Evolutionary conservation across 2,797 vertebrate genomes (phyloP).

Genomic region (Muscicapa striata): DNA sequence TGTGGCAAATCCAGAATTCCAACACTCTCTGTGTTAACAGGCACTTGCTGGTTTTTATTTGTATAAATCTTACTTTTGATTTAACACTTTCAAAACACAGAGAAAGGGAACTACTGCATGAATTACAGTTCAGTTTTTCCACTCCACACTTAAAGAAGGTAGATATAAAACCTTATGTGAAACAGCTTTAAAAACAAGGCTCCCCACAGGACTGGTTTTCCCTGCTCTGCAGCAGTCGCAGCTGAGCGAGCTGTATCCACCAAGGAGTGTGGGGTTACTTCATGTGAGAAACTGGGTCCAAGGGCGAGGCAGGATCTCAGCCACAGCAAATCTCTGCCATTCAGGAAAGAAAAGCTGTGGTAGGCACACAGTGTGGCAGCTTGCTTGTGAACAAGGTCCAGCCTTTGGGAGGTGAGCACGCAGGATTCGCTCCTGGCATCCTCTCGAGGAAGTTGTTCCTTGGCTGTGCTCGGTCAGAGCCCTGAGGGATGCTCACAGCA

Average conservation of each 20-base stretch:
- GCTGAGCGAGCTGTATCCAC: not conserved
- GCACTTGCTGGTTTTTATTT: constrained; percentile 43
- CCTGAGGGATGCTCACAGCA: not conserved
- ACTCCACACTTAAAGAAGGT: not conserved
- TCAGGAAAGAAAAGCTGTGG: not conserved
- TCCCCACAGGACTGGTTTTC: constrained; percentile 9
- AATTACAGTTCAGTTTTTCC: constrained; percentile 49
- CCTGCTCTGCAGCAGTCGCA: not conserved
- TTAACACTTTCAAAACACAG: constrained; percentile 57
- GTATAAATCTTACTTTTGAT: constrained; percentile 40
- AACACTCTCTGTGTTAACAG: not conserved
- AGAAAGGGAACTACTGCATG: not conserved
- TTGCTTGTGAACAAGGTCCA: not conserved
- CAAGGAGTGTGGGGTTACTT: not conserved
- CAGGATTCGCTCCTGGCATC: not conserved
- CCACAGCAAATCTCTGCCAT: not conserved
- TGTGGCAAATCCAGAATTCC: constrained; percentile 54
- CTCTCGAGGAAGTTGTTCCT: not conserved
- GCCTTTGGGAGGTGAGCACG: not conserved
- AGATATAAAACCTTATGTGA: constrained; percentile 37
- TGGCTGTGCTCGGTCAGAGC: not conserved
- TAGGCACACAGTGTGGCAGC: not conserved
- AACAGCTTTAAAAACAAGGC: constrained; percentile 56
- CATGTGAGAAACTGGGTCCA: not conserved
- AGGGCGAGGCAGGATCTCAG: not conserved